A percentile compares a stretch with the other conserved stretches of the same genome.
phyloP scores from a whole-genome alignment of 2,888 invertebrate genomes.

The Meta bourneti region DNA sequence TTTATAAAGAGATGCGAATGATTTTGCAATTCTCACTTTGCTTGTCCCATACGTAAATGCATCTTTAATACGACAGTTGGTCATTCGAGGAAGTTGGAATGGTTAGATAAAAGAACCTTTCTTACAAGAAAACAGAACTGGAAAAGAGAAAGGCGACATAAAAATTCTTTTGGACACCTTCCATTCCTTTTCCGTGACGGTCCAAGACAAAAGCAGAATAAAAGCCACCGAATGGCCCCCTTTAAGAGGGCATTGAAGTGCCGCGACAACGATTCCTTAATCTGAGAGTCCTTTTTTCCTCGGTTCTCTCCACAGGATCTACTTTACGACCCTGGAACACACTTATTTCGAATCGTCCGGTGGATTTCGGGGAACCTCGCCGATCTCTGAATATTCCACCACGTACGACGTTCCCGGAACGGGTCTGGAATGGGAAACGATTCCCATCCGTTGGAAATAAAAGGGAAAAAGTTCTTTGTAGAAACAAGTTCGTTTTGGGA shows the following conservation, averaged over 20 bases:
- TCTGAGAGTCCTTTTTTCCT: slow-evolving; percentile 8
- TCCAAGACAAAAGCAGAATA: slow-evolving; percentile 26
- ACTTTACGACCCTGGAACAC: slow-evolving; percentile 6
- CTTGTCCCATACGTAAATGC: too few species aligned
- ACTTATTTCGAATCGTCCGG: slow-evolving; percentile 1
- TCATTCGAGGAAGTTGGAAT: too few species aligned
- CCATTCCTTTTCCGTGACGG: background rate
- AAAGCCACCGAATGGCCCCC: slow-evolving; percentile 6
- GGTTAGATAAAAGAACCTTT: too few species aligned
- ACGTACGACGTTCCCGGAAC: background rate
- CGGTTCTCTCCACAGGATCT: slow-evolving; percentile 1
- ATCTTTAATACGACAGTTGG: too few species aligned
- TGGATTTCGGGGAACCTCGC: background rate
- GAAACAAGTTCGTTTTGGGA: background rate
- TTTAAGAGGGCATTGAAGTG: slow-evolving; percentile 36
- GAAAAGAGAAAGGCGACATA: background rate
- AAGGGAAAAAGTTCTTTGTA: slow-evolving; percentile 1
- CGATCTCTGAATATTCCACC: slow-evolving; percentile 10
- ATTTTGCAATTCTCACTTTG: too few species aligned
- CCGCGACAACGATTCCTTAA: slow-evolving; percentile 24
- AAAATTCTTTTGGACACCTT: slow-evolving; percentile 17
- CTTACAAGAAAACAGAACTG: background rate
- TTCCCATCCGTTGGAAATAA: background rate
- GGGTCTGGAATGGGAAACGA: slow-evolving; percentile 33
- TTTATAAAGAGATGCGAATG: too few species aligned